Evolutionary conservation across 2,113 vertebrate genomes (phyloP).

Genomic region (Pollachius pollachius): DNA sequence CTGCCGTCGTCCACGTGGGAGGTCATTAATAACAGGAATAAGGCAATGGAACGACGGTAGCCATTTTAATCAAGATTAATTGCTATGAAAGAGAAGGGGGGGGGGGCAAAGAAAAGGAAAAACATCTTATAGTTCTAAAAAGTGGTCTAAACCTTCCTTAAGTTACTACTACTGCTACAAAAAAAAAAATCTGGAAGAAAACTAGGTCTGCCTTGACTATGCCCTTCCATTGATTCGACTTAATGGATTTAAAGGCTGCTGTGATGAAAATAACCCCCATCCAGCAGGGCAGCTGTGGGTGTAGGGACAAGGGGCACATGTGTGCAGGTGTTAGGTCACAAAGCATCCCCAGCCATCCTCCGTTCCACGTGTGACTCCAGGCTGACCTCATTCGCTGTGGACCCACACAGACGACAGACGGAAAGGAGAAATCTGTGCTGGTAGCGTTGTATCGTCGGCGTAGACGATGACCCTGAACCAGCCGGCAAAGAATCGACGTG

Average conservation of each 20-base stretch:
- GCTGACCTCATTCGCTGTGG: neutral
- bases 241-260: slow-evolving; percentile 31
- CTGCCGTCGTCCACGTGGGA: slow-evolving; percentile 6
- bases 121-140: too few relatives aligned
- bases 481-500: too few relatives aligned
- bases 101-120: too few relatives aligned
- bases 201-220: slow-evolving; percentile 27
- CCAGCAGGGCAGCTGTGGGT: slow-evolving; percentile 33
- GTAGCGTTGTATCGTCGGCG: too few relatives aligned
- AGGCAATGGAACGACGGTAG: neutral
- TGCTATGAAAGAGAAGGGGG: too few relatives aligned
- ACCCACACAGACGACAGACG: too few relatives aligned
- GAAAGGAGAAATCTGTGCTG: too few relatives aligned
- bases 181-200: too few relatives aligned
- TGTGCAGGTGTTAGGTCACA: slow-evolving; percentile 43
- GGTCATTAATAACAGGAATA: slow-evolving; percentile 36
- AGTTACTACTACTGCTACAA: slow-evolving; percentile 6
- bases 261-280: slow-evolving; percentile 37
- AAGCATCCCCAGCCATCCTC: slow-evolving; percentile 24
- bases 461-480: too few relatives aligned
- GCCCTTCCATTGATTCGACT: slow-evolving; percentile 50
- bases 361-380: too few relatives aligned
- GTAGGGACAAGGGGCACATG: slow-evolving; percentile 51
- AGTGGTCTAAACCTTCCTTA: neutral
- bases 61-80: neutral